Conservation (phyloP, 1,140 invertebrate species). For the Centruroides vittatus region DNA sequence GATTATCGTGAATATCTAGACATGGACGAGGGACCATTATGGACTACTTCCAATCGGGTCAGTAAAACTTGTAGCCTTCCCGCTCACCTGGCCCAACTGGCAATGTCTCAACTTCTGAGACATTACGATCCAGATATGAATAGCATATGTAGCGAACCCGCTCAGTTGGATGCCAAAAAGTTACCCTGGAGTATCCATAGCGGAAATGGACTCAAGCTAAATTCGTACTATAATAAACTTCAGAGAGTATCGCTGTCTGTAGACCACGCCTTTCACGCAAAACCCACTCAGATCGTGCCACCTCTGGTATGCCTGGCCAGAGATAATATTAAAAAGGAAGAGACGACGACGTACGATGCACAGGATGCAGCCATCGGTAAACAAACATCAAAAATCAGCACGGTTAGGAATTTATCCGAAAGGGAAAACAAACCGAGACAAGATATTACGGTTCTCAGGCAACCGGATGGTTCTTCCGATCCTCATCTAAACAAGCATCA, state of each 20-base stretch:
- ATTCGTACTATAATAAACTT: constrained; percentile 15
- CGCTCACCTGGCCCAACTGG: background rate
- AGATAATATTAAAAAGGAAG: background rate
- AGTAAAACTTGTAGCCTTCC: background rate
- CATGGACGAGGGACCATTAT: background rate
- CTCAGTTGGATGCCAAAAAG: constrained; percentile 6
- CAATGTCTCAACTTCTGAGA: background rate
- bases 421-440: background rate
- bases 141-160: constrained; percentile 10
- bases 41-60: background rate
- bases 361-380: background rate
- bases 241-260: constrained; percentile 14
- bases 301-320: background rate
- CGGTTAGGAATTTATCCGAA: background rate
- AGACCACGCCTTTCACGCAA: constrained; percentile 8
- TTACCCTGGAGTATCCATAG: constrained; percentile 2
- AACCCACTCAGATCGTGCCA: constrained; percentile 15
- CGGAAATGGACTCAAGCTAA: constrained; percentile 11
- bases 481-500: constrained; percentile 61
- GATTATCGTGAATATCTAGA: background rate
- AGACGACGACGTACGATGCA: background rate
- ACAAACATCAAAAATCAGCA: background rate
- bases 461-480: constrained; percentile 81
- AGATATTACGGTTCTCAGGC: constrained; percentile 31
- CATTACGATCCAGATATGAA: constrained; percentile 1